Percentiles rank a stretch among this genome's conserved stretches.
phyloP scores from a whole-genome alignment of 30 jellyfish, hydroid and myxozoan genomes.

The Clytia hemisphaerica region DNA sequence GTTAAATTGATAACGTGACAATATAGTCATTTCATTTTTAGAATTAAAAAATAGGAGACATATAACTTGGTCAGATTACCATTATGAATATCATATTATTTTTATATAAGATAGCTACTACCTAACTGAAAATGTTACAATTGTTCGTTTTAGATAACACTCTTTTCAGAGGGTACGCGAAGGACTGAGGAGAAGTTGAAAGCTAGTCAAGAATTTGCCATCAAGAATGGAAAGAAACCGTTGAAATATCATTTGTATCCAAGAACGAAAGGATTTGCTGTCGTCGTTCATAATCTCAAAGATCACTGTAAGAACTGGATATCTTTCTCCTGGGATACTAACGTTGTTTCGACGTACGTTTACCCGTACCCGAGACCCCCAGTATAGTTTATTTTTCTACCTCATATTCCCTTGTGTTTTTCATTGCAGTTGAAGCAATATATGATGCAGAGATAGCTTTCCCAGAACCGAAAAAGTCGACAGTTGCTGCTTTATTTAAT shows the following conservation, averaged over 20 bases:
- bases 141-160: constrained; percentile 51
- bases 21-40: too few species aligned
- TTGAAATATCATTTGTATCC: constrained; percentile 60
- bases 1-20: too few species aligned
- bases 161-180: constrained; percentile 85
- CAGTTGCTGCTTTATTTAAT: too few species aligned
- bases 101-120: too few species aligned
- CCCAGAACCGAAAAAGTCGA: too few species aligned
- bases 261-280: constrained; percentile 82
- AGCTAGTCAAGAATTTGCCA: constrained; percentile 86
- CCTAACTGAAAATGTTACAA: too few species aligned
- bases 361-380: neutral
- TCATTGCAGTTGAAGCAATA: constrained; percentile 49
- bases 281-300: constrained; percentile 41
- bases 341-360: neutral
- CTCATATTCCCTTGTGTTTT: neutral
- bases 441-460: constrained; percentile 70
- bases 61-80: too few species aligned
- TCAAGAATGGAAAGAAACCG: constrained; percentile 59
- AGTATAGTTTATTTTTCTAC: neutral
- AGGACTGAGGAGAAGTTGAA: constrained; percentile 65
- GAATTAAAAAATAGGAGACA: too few species aligned
- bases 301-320: constrained; percentile 52
- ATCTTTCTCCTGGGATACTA: neutral
- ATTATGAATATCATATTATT: too few species aligned